phyloP scores from a whole-genome alignment of 2,888 invertebrate species.

The Sesamia inferens region DNA sequence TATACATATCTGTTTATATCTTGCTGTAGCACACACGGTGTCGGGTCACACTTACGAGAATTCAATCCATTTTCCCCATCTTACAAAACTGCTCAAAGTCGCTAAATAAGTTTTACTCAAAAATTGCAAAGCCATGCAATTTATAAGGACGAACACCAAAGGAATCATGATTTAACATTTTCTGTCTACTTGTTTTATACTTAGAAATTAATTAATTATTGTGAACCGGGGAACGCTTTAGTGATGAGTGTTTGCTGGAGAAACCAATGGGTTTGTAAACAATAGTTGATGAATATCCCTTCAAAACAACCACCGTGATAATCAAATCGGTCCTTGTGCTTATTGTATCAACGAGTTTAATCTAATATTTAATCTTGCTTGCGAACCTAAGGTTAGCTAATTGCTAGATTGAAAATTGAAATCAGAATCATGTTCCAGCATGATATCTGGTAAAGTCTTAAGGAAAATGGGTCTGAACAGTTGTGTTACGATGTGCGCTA shows the following conservation, averaged over 20 bases:
- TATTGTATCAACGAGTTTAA: slow-evolving; percentile 14
- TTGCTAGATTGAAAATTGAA: no score
- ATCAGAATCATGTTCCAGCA: no score
- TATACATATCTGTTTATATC: no score
- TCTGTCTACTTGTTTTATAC: slow-evolving; percentile 17
- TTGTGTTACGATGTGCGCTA: no score
- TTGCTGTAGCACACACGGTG: no score
- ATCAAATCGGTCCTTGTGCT: slow-evolving; percentile 14
- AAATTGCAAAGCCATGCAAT: neutral
- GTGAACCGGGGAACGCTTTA: neutral
- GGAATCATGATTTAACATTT: neutral
- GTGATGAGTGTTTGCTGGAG: slow-evolving; percentile 32
- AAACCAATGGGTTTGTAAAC: slow-evolving; percentile 44
- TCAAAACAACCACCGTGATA: slow-evolving; percentile 27
- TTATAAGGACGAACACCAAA: neutral
- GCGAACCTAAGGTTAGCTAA: no score
- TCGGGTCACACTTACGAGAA: no score
- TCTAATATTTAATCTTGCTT: neutral
- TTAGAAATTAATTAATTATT: slow-evolving; percentile 27
- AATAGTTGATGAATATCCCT: slow-evolving; percentile 38
- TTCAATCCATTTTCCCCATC: no score
- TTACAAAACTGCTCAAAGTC: no score
- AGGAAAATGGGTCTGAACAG: no score
- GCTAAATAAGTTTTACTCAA: no score
- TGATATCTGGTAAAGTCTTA: no score